phyloP scores from a whole-genome alignment of 35 echinoderm and acorn worm genomes.

The Strongylocentrotus purpuratus region DNA sequence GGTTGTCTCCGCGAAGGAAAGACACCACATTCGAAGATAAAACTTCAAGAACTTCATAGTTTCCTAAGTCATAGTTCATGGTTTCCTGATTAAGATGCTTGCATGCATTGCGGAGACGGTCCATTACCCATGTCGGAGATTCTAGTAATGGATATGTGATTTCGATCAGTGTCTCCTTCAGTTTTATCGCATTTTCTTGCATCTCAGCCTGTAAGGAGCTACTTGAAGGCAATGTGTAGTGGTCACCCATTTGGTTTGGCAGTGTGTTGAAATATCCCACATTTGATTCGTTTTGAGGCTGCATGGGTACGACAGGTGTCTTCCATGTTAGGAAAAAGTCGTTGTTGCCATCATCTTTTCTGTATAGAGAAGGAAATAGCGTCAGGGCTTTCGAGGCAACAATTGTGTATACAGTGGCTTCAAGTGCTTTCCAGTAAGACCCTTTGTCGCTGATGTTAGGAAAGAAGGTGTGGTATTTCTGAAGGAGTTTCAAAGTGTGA shows the following conservation, averaged over 20 bases:
- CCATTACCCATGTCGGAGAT: background rate
- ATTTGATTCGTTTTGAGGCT: too few species aligned
- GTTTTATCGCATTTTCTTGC: background rate
- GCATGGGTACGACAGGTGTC: too few species aligned
- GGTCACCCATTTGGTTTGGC: background rate
- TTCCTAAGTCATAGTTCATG: background rate
- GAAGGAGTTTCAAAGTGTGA: too few species aligned
- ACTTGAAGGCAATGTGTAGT: background rate
- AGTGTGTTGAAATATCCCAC: too few species aligned
- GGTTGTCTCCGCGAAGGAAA: conserved; percentile 29
- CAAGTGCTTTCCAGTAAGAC: conserved; percentile 25
- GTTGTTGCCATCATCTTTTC: too few species aligned
- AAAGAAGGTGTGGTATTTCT: conserved; percentile 39
- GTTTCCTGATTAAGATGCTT: background rate
- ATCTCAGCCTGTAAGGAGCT: background rate
- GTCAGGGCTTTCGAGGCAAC: too few species aligned
- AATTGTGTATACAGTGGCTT: background rate
- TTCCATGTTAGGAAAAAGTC: too few species aligned
- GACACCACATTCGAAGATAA: conserved; percentile 24
- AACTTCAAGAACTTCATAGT: conserved; percentile 51
- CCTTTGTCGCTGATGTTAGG: too few species aligned
- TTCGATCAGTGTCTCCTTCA: background rate
- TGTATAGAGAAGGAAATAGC: too few species aligned
- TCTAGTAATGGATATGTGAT: conserved; percentile 51
- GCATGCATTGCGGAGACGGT: too few species aligned